Conservation (phyloP, 2,888 invertebrate species). For the Drosophila neonasuta region DNA sequence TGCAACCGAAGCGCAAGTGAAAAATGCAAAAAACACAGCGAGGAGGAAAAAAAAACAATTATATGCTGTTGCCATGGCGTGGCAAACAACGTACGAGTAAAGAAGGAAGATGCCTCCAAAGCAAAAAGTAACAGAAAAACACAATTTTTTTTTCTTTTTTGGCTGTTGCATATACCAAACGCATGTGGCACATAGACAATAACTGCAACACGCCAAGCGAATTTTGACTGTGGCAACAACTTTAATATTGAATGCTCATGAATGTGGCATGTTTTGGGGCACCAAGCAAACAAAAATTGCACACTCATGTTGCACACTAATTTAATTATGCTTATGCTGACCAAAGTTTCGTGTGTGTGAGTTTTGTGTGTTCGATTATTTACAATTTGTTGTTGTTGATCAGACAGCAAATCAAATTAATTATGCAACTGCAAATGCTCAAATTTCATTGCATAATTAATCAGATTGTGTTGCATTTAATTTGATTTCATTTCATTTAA, state of each 20-base stretch:
- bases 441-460: background rate
- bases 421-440: background rate
- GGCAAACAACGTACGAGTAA: slow-evolving; percentile 1
- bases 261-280: slow-evolving; percentile 29
- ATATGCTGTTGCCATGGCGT: slow-evolving; percentile 39
- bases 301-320: slow-evolving; percentile 28
- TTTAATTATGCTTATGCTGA: slow-evolving; percentile 30
- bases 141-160: slow-evolving; percentile 18
- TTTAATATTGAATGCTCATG: background rate
- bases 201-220: slow-evolving; percentile 48
- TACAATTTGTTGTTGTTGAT: background rate
- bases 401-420: slow-evolving; percentile 3
- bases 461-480: background rate
- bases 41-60: slow-evolving; percentile 13
- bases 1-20: slow-evolving; percentile 48
- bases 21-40: slow-evolving; percentile 21
- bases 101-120: slow-evolving; percentile 44
- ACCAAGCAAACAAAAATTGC: slow-evolving; percentile 29
- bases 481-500: background rate
- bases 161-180: slow-evolving; percentile 60
- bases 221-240: slow-evolving; percentile 24
- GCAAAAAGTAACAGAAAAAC: slow-evolving; percentile 1
- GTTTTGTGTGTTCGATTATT: slow-evolving; percentile 10
- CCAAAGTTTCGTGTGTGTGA: background rate
- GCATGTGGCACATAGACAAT: slow-evolving; percentile 24